Conservation (phyloP, 2,888 invertebrate species). For the Drosophila subsilvestris region DNA sequence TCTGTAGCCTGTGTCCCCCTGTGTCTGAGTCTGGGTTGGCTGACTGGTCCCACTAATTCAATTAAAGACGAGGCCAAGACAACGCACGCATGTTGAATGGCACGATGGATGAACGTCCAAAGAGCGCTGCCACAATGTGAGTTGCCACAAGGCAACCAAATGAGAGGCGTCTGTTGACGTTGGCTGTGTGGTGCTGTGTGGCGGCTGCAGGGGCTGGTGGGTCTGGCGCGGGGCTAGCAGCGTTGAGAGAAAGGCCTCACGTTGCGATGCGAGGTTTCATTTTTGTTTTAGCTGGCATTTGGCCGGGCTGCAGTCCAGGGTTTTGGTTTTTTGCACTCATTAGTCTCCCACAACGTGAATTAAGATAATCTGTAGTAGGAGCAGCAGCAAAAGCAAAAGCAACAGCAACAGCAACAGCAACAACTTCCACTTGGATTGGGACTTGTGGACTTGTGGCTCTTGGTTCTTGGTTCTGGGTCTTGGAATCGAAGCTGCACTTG, state of each 20-base stretch:
- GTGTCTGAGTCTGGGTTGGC: slow-evolving; percentile 27
- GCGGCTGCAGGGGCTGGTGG: too few species aligned
- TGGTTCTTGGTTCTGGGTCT: not conserved
- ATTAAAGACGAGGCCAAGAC: slow-evolving; percentile 61
- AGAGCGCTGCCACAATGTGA: not conserved
- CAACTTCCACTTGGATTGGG: slow-evolving; percentile 32
- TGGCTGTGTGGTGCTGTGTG: too few species aligned
- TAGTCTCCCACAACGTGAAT: slow-evolving; percentile 84
- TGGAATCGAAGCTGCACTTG: not conserved
- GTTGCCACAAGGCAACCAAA: not conserved
- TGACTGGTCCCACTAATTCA: slow-evolving; percentile 67
- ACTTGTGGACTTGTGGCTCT: slow-evolving; percentile 13
- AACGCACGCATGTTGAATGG: slow-evolving; percentile 41
- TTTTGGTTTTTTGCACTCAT: slow-evolving; percentile 81
- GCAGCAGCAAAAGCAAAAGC: slow-evolving; percentile 43
- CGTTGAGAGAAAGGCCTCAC: slow-evolving; percentile 48
- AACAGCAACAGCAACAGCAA: too few species aligned
- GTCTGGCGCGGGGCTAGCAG: too few species aligned
- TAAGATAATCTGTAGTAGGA: slow-evolving; percentile 81
- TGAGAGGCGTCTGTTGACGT: not conserved
- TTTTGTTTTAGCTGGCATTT: slow-evolving; percentile 45
- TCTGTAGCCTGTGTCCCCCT: not conserved
- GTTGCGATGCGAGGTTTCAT: slow-evolving; percentile 13
- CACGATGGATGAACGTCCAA: slow-evolving; percentile 43
- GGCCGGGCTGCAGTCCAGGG: slow-evolving; percentile 40